phyloP scores from a whole-genome alignment of 2,113 vertebrate genomes.

The Girardinichthys multiradiatus region DNA sequence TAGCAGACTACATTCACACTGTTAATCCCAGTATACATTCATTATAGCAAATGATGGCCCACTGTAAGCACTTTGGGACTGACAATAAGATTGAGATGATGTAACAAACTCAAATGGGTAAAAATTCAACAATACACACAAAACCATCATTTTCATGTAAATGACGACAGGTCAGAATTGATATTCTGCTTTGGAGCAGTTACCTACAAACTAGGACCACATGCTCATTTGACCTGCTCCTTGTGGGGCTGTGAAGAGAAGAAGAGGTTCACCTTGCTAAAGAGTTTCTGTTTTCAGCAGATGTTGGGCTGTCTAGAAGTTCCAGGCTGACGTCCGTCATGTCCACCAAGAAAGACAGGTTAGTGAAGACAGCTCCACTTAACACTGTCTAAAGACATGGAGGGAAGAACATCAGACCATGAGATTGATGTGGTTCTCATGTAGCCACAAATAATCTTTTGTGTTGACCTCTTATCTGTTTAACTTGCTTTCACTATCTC shows the following conservation, averaged over 20 bases:
- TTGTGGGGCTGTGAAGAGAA: neutral
- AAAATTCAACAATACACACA: neutral
- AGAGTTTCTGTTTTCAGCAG: conserved; percentile 76
- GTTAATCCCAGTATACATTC: neutral
- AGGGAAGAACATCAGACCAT: no score
- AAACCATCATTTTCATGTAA: neutral
- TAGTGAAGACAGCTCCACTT: conserved; percentile 93
- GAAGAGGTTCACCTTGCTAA: conserved; percentile 85
- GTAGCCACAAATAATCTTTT: no score
- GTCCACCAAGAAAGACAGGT: conserved; percentile 90
- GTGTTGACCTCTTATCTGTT: no score
- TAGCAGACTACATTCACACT: no score
- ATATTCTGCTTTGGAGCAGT: neutral
- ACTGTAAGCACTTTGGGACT: neutral
- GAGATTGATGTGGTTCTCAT: no score
- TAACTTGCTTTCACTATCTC: no score
- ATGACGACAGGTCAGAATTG: neutral
- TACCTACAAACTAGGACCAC: neutral
- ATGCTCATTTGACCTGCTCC: neutral
- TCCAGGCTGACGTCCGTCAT: conserved; percentile 98
- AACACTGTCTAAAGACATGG: conserved; percentile 86
- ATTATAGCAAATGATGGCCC: neutral
- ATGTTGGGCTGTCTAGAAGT: conserved; percentile 83
- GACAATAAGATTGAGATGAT: neutral
- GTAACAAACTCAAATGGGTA: neutral